Conservation (phyloP, 2,888 invertebrate genomes). For the Melanargia galathea region DNA sequence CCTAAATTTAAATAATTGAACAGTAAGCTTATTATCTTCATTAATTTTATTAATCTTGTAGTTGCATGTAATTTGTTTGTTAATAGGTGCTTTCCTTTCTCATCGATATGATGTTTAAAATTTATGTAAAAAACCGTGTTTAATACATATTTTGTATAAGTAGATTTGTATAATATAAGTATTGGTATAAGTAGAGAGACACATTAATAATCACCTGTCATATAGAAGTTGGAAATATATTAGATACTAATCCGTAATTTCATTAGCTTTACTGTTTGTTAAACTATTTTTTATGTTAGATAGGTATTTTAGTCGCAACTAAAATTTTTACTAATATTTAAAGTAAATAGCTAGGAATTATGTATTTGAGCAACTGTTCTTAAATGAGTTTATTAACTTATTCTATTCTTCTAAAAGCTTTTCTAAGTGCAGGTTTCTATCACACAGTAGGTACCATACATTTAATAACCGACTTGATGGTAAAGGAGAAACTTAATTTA, state of each 20-base stretch:
- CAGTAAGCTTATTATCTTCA: constrained; percentile 3
- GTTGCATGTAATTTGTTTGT: neutral
- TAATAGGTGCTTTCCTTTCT: constrained; percentile 5
- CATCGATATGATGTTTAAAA: neutral
- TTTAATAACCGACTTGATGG: neutral
- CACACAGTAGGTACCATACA: too few relatives aligned
- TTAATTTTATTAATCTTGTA: neutral
- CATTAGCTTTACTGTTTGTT: constrained; percentile 7
- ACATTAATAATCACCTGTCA: constrained; percentile 31
- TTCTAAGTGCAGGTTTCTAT: too few relatives aligned
- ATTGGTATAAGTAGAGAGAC: too few relatives aligned
- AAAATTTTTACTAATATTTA: neutral
- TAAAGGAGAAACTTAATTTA: neutral
- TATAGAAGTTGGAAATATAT: constrained; percentile 26
- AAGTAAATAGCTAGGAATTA: neutral
- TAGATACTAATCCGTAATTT: constrained; percentile 14
- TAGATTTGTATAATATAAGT: too few relatives aligned
- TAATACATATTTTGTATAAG: constrained; percentile 6
- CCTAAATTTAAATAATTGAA: neutral
- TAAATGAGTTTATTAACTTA: neutral
- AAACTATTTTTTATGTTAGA: neutral
- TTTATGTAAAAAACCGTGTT: neutral
- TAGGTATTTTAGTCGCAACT: neutral
- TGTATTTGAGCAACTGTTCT: neutral
- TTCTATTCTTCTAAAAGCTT: neutral